Conservation (phyloP, 2,797 vertebrate species). For the Amphiprion clarkii region DNA sequence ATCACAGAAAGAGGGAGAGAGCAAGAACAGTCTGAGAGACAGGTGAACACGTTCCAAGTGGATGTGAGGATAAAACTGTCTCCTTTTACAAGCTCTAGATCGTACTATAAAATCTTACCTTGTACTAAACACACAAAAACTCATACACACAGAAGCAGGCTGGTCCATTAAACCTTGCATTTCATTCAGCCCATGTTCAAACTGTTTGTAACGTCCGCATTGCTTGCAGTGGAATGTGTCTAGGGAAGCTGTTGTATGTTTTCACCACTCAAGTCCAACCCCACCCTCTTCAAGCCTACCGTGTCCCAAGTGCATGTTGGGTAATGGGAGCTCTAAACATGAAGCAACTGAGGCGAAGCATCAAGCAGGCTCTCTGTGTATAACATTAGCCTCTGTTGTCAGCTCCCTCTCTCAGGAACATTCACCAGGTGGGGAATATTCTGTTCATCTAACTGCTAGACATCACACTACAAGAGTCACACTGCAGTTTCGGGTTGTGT, state of each 20-base stretch:
- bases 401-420: conserved; percentile 12
- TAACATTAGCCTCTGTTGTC: background rate
- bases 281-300: background rate
- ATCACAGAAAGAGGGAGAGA: background rate
- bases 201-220: conserved; percentile 7
- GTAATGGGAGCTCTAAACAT: conserved; percentile 2
- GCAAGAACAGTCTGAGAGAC: background rate
- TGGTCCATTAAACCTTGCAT: conserved; percentile 1
- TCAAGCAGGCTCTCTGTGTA: background rate
- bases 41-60: conserved; percentile 16
- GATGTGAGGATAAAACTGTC: conserved; percentile 35
- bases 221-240: conserved; percentile 10
- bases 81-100: conserved; percentile 41
- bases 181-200: conserved; percentile 14
- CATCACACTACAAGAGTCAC: no score
- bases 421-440: background rate
- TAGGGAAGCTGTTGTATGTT: background rate
- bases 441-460: background rate
- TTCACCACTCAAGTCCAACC: background rate
- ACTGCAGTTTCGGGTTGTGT: no score
- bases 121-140: conserved; percentile 9
- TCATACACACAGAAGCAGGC: conserved; percentile 3
- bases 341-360: conserved; percentile 22
- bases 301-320: conserved; percentile 12
- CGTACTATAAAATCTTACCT: conserved; percentile 33